phyloP scores from a whole-genome alignment of 1,140 invertebrate species.

The Calephelis nemesis region DNA sequence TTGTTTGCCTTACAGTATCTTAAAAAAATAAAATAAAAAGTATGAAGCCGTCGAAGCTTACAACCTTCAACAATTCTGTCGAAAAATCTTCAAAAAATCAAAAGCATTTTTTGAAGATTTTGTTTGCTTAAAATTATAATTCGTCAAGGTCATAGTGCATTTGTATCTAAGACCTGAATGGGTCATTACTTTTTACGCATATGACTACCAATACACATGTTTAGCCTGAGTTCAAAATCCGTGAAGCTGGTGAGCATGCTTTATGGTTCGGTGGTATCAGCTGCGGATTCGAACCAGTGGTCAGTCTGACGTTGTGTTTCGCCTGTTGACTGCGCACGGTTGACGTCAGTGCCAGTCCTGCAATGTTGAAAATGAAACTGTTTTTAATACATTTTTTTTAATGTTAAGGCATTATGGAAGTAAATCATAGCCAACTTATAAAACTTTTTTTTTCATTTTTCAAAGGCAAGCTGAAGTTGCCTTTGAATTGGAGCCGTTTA shows the following conservation, averaged over 20 bases:
- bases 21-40: no score
- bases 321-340: slow-evolving; percentile 38
- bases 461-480: no score
- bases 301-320: slow-evolving; percentile 35
- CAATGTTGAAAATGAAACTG: slow-evolving; percentile 6
- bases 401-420: background rate
- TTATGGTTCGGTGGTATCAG: slow-evolving; percentile 36
- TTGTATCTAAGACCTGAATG: background rate
- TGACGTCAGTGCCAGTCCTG: slow-evolving; percentile 12
- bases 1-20: no score
- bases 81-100: no score
- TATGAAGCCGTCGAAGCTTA: no score
- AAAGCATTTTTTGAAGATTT: no score
- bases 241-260: slow-evolving; percentile 39
- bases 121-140: background rate
- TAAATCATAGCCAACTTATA: background rate
- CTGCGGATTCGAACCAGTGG: slow-evolving; percentile 25
- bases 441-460: background rate
- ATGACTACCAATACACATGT: slow-evolving; percentile 11
- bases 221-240: slow-evolving; percentile 21
- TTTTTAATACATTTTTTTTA: background rate
- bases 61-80: no score
- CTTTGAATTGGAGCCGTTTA: no score
- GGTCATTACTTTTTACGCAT: slow-evolving; percentile 12
- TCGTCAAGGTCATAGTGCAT: background rate